phyloP scores from a whole-genome alignment of 2,888 invertebrate genomes.

The Drosophila pseudotakahashii region DNA sequence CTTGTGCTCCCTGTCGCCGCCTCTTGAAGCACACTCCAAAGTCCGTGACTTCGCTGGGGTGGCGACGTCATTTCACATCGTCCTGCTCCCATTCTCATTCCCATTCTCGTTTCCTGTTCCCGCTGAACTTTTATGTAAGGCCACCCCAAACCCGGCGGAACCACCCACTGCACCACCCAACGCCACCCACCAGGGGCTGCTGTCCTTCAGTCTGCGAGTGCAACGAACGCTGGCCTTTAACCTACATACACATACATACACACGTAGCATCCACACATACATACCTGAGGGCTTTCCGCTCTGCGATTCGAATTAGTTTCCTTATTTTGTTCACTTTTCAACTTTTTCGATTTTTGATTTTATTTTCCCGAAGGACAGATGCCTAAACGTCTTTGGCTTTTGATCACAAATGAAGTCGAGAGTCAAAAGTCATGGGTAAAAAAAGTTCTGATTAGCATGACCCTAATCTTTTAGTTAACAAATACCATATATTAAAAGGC shows the following conservation, averaged over 20 bases:
- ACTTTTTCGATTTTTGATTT: no score
- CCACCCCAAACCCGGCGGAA: slow-evolving; percentile 26
- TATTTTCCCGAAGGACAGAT: no score
- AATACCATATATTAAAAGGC: no score
- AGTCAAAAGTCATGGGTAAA: no score
- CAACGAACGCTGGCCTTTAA: slow-evolving; percentile 77
- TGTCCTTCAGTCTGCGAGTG: slow-evolving; percentile 75
- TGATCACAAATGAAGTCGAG: no score
- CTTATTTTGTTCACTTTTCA: no score
- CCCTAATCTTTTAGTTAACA: no score
- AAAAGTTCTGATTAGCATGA: no score
- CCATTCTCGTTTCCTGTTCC: not conserved
- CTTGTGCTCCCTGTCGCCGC: slow-evolving; percentile 37
- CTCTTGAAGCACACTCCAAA: slow-evolving; percentile 59
- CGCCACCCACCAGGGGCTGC: slow-evolving; percentile 11
- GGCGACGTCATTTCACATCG: slow-evolving; percentile 32
- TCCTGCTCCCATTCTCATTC: no score
- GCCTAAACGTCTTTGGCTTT: no score
- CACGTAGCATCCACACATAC: not conserved
- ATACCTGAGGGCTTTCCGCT: slow-evolving; percentile 9
- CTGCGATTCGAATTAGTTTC: not conserved
- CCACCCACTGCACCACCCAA: not conserved
- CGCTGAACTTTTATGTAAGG: slow-evolving; percentile 58
- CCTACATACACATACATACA: slow-evolving; percentile 71
- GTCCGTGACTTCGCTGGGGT: slow-evolving; percentile 65